A percentile compares a stretch with the other conserved stretches of the same genome.
Conservation (phyloP, 1,140 invertebrate species). For the Tachypleus tridentatus region DNA sequence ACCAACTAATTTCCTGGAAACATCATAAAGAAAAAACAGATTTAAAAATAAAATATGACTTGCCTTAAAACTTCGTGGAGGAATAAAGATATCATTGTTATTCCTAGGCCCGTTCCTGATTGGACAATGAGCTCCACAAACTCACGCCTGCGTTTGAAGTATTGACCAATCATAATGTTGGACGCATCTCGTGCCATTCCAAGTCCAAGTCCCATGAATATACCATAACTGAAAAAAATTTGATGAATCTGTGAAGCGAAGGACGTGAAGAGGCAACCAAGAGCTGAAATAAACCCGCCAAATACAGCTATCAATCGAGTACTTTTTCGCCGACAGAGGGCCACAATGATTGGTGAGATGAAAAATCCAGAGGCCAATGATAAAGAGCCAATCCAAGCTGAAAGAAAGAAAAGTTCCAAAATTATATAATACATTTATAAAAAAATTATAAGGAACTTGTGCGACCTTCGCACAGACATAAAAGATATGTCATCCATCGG, state of each 20-base stretch:
- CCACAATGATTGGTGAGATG: conserved; percentile 68
- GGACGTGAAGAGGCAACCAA: conserved; percentile 70
- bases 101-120: conserved; percentile 68
- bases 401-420: background rate
- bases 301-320: conserved; percentile 76
- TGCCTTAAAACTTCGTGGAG: no score
- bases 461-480: no score
- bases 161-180: conserved; percentile 79
- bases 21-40: no score
- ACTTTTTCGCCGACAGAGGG: conserved; percentile 69
- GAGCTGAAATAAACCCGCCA: conserved; percentile 66
- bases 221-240: conserved; percentile 21
- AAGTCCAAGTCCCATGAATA: conserved; percentile 57
- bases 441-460: no score
- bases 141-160: conserved; percentile 70
- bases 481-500: no score
- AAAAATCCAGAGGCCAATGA: conserved; percentile 67
- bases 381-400: conserved; percentile 49
- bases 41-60: no score
- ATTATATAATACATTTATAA: background rate
- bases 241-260: conserved; percentile 65
- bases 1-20: no score
- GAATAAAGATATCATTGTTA: conserved; percentile 35
- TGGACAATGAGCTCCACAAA: conserved; percentile 78
- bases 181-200: conserved; percentile 70